Conservation (phyloP, 1,140 invertebrate genomes). For the Heliothis virescens region DNA sequence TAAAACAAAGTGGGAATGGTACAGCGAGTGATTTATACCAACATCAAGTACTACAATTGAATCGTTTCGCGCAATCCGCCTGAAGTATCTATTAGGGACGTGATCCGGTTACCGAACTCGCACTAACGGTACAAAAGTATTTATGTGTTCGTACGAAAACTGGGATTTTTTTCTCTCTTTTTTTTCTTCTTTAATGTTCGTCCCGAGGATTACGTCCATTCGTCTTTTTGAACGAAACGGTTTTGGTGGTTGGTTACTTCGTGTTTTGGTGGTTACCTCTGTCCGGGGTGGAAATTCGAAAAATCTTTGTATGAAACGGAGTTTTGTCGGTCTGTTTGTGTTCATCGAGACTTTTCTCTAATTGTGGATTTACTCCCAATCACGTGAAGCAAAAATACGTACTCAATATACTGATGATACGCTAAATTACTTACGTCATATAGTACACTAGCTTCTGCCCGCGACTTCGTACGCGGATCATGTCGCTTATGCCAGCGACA, state of each 20-base stretch:
- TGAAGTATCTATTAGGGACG: slow-evolving; percentile 67
- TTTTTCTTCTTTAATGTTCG: slow-evolving; percentile 53
- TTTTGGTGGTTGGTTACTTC: slow-evolving; percentile 18
- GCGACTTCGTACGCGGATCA: too few species aligned
- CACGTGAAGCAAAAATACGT: too few species aligned
- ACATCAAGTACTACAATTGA: slow-evolving; percentile 65
- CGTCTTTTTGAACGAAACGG: slow-evolving; percentile 47
- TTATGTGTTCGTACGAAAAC: slow-evolving; percentile 49
- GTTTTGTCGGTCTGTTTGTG: too few species aligned
- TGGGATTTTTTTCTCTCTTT: slow-evolving; percentile 48
- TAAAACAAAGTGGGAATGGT: slow-evolving; percentile 43
- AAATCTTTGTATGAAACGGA: neutral
- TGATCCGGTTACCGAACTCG: slow-evolving; percentile 56
- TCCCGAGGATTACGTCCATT: slow-evolving; percentile 50
- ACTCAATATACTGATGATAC: too few species aligned
- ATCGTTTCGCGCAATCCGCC: slow-evolving; percentile 58
- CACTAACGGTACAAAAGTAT: slow-evolving; percentile 55
- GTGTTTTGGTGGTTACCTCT: slow-evolving; percentile 10
- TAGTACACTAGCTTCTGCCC: too few species aligned
- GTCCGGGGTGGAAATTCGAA: neutral
- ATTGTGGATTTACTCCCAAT: too few species aligned
- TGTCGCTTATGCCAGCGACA: too few species aligned
- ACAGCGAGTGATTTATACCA: slow-evolving; percentile 64
- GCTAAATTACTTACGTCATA: too few species aligned
- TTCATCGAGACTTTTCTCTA: too few species aligned